These are phyloP conservation scores for Microcebus lehilahytsara DNA, from an alignment of 2,113 vertebrate genomes.

Conservation along the genomic window DNA sequence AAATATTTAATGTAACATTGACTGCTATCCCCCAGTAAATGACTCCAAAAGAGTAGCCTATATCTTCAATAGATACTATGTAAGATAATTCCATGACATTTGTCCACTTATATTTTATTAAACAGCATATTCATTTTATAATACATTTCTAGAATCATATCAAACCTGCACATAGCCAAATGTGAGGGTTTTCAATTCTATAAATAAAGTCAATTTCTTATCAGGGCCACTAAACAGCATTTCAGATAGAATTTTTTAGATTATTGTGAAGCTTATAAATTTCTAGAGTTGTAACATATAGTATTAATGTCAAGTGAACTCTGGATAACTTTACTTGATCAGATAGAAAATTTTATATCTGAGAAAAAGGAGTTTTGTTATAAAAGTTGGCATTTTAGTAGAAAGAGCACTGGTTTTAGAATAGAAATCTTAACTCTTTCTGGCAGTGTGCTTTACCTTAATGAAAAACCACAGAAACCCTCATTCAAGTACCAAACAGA, in stretches of 20 bases:
- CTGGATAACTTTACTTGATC: neutral
- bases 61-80: neutral
- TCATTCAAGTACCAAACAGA: neutral
- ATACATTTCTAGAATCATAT: constrained; percentile 5
- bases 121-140: neutral
- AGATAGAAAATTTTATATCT: neutral
- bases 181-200: neutral
- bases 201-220: neutral
- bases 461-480: neutral
- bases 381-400: neutral
- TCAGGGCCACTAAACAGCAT: neutral
- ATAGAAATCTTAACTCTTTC: neutral
- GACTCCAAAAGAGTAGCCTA: neutral
- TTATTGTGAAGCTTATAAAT: neutral
- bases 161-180: neutral
- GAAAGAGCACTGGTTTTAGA: neutral
- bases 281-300: neutral
- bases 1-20: neutral
- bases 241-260: neutral
- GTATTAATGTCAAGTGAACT: neutral
- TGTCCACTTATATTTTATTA: neutral
- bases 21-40: neutral
- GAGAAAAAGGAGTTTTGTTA: neutral
- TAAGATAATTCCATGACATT: neutral
- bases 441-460: neutral